These are phyloP conservation scores for Argynnis bischoffii DNA, from an alignment of 2,888 invertebrate species.

Conservation along the genomic window DNA sequence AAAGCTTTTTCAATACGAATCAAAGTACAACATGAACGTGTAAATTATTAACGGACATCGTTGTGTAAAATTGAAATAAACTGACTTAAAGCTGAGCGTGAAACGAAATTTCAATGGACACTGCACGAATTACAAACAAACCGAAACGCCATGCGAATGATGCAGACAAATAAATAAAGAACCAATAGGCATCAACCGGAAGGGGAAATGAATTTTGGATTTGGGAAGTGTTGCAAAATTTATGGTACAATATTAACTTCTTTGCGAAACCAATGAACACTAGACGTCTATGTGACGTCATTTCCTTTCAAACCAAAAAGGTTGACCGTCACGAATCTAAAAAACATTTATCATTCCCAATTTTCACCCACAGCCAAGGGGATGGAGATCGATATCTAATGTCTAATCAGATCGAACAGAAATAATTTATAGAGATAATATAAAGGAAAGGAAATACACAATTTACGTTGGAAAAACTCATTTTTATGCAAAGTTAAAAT, in stretches of 20 bases:
- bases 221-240: slow-evolving; percentile 61
- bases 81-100: slow-evolving; percentile 32
- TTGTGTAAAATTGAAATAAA: slow-evolving; percentile 33
- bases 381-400: slow-evolving; percentile 15
- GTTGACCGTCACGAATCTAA: slow-evolving; percentile 61
- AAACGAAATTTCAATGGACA: slow-evolving; percentile 39
- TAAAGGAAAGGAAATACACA: too few relatives aligned
- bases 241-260: slow-evolving; percentile 65
- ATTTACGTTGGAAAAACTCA: too few relatives aligned
- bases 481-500: too few relatives aligned
- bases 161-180: slow-evolving; percentile 70
- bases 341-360: slow-evolving; percentile 70
- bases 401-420: slow-evolving; percentile 7
- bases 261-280: slow-evolving; percentile 72
- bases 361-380: slow-evolving; percentile 49
- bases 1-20: slow-evolving; percentile 2
- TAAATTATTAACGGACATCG: slow-evolving; percentile 25
- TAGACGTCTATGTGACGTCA: slow-evolving; percentile 61
- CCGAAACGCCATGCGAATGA: slow-evolving; percentile 45
- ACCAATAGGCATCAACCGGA: slow-evolving; percentile 56
- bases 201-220: slow-evolving; percentile 56
- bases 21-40: slow-evolving; percentile 12
- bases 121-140: slow-evolving; percentile 48
- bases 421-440: too few relatives aligned
- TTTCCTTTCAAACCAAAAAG: slow-evolving; percentile 69